Conservation (phyloP, 2,888 invertebrate species). For the Eilema griseolum region DNA sequence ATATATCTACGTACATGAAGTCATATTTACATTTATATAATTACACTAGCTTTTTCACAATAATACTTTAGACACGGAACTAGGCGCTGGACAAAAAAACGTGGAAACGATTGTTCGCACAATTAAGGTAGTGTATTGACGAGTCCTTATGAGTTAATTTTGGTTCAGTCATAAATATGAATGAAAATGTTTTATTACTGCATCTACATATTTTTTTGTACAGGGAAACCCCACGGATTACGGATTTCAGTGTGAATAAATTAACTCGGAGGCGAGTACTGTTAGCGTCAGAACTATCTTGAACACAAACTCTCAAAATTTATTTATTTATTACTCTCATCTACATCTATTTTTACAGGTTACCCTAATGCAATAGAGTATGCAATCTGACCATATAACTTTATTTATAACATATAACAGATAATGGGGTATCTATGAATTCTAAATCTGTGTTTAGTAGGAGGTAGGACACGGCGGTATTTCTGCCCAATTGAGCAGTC, state of each 20-base stretch:
- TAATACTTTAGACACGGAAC: constrained; percentile 46
- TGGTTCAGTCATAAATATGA: constrained; percentile 15
- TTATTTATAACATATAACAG: too few species aligned
- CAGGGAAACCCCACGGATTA: constrained; percentile 5
- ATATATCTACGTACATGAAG: constrained; percentile 5
- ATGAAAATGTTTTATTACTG: not conserved
- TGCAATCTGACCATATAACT: too few species aligned
- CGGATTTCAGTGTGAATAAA: not conserved
- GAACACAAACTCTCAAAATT: too few species aligned
- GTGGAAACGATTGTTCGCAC: constrained; percentile 46
- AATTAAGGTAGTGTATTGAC: constrained; percentile 48
- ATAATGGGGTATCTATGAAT: too few species aligned
- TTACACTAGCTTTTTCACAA: constrained; percentile 44
- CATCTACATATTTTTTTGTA: constrained; percentile 2
- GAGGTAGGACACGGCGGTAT: too few species aligned
- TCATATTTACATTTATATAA: constrained; percentile 37
- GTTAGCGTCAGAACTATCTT: too few species aligned
- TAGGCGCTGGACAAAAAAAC: constrained; percentile 44
- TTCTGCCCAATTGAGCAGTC: too few species aligned
- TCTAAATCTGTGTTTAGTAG: too few species aligned
- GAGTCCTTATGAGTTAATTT: constrained; percentile 43
- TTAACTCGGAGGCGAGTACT: not conserved
- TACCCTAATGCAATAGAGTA: too few species aligned
- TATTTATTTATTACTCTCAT: too few species aligned
- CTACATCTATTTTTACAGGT: too few species aligned